Conservation (phyloP, 1,140 invertebrate genomes). For the Calliphora vicina region DNA sequence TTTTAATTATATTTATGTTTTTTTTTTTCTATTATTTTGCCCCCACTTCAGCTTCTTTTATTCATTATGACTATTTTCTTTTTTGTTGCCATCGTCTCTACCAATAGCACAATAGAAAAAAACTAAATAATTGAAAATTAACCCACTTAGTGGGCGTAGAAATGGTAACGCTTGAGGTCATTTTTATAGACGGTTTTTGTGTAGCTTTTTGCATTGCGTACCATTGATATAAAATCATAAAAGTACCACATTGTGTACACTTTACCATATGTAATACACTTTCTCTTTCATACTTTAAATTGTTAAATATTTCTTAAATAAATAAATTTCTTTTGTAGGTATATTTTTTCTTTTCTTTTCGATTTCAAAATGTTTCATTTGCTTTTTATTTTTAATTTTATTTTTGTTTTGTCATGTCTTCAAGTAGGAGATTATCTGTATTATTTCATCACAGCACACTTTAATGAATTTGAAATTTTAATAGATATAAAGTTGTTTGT, state of each 20-base stretch:
- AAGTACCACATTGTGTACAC: no score
- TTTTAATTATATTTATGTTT: background rate
- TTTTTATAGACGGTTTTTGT: background rate
- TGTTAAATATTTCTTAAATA: no score
- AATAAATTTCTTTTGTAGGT: background rate
- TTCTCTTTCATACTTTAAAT: background rate
- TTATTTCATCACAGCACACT: background rate
- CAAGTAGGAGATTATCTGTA: background rate
- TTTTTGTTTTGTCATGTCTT: background rate
- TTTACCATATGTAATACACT: background rate
- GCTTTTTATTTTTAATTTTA: background rate
- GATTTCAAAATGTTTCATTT: background rate
- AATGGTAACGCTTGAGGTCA: slow-evolving; percentile 7
- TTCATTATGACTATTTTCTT: background rate
- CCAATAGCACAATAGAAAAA: background rate
- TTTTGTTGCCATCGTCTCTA: background rate
- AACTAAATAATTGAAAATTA: background rate
- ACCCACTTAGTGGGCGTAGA: slow-evolving; percentile 12
- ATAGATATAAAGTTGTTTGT: no score
- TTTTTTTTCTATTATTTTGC: no score
- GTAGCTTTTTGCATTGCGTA: background rate
- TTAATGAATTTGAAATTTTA: no score
- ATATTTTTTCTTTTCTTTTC: background rate
- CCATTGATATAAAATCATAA: background rate
- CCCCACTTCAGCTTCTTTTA: background rate